Evolutionary conservation across 2,797 vertebrate genomes (phyloP).

Genomic region (Xenops minutus): DNA sequence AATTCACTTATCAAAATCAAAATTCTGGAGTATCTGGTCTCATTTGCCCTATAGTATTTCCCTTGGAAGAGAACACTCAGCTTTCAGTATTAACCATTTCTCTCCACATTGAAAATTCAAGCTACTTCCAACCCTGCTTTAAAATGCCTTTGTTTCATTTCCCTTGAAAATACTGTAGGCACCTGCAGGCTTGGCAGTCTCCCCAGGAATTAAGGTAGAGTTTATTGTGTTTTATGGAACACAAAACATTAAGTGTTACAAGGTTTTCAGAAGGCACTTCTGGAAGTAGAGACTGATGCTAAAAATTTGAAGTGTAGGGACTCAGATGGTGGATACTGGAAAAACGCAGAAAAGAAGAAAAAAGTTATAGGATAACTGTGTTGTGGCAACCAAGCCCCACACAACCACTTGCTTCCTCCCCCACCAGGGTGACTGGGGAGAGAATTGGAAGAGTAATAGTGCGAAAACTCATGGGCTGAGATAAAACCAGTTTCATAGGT

Average conservation of each 20-base stretch:
- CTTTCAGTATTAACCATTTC: neutral
- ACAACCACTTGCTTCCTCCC: rapidly evolving
- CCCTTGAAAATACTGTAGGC: neutral
- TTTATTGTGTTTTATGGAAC: neutral
- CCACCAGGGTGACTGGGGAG: neutral
- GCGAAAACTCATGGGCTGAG: rapidly evolving
- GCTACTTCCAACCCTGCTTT: neutral
- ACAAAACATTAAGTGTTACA: neutral
- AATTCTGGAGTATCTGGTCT: neutral
- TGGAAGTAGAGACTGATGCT: neutral
- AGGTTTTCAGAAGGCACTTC: neutral
- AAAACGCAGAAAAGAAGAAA: neutral
- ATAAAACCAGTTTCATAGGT: neutral
- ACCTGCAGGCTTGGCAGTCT: neutral
- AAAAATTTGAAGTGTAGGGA: neutral
- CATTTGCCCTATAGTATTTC: neutral
- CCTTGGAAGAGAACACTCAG: neutral
- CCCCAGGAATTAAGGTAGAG: neutral
- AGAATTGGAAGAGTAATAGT: neutral
- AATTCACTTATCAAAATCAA: neutral
- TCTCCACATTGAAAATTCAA: neutral
- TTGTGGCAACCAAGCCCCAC: neutral
- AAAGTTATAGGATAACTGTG: neutral
- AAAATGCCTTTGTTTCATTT: neutral
- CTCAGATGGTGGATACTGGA: neutral